Base-by-base conservation (phyloP, 2,888 invertebrate species). In the Hecatera dysodea region DNA sequence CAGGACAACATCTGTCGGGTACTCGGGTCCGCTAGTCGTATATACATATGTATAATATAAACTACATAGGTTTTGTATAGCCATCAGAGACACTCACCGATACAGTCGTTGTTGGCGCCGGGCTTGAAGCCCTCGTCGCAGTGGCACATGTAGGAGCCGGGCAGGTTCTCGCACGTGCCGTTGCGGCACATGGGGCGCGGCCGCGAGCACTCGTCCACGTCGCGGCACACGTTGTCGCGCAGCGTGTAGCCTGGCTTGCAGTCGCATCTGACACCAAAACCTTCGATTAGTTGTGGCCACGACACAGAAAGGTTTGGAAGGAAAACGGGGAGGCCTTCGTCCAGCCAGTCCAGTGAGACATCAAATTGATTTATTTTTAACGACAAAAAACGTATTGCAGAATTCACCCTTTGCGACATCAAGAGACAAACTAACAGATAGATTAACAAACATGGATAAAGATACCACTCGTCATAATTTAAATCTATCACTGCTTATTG, bases 71-170 rank as follows among this genome's bases (percentile, higher is more conserved):
- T 39, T 12, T 39, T 39, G 39, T 50, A 24, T 7, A 27, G 4
- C 2, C 17, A 50, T 17, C 11, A 15, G 11, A 22, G 6, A 24
- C 29, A 78, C 93, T 90, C 66, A 97, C 97, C 97, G 57, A 97
- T 97, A 87, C 98, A 98, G 88, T 98, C 98, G 85, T 97, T 97
- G 84, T 97, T 98, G 11, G 97, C 96, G 62, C 98, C 97, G 0
- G 98, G 96, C 88, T 98, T 98, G 93, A 98, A 98, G 0, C 98
- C 98, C 2, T 96, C 96, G 84, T 97, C 97, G 87, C 98, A 98
- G 87, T 97, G 97, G 87, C 98, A 98, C 81, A 96, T 96, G 93
- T 97, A 98, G 2, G 97, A 96, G 24, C 98, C 98, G 53, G 97
- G 96, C 59, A 96, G 93, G 91, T 98, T 98, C 82, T 97, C 96